phyloP scores from a whole-genome alignment of 2,113 vertebrate genomes.

The Beaufortia kweichowensis region DNA sequence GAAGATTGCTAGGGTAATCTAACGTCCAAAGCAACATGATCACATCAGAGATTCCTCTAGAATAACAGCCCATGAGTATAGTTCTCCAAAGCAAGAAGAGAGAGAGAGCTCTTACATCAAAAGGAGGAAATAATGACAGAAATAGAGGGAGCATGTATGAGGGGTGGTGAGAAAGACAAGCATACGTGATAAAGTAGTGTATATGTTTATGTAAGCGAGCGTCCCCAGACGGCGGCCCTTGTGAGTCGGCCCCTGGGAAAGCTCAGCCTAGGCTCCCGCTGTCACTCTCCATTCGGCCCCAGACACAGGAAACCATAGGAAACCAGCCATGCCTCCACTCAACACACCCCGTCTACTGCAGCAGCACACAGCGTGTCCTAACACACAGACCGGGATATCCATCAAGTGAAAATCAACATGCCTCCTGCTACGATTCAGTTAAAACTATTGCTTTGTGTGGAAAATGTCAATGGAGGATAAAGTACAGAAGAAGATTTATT shows the following conservation, averaged over 20 bases:
- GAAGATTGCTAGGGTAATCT: constrained; percentile 60
- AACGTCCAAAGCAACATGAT: constrained; percentile 67
- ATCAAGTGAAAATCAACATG: constrained; percentile 27
- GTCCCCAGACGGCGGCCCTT: constrained; percentile 64
- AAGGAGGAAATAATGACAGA: constrained; percentile 77
- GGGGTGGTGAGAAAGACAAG: constrained; percentile 49
- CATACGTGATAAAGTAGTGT: constrained; percentile 61
- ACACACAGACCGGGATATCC: constrained; percentile 1
- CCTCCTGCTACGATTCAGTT: constrained; percentile 25
- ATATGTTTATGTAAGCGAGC: constrained; percentile 72
- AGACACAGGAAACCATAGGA: constrained; percentile 49
- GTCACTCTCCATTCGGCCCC: constrained; percentile 59
- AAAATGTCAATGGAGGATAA: constrained; percentile 29
- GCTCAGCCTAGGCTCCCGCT: constrained; percentile 68
- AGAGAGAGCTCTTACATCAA: constrained; percentile 74
- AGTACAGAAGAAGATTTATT: constrained; percentile 26
- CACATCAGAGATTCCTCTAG: constrained; percentile 67
- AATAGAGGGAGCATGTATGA: constrained; percentile 69
- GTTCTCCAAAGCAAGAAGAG: constrained; percentile 65
- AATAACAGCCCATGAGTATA: constrained; percentile 55
- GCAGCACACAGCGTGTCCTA: constrained; percentile 13
- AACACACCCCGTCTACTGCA: constrained; percentile 14
- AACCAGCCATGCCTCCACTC: constrained; percentile 43
- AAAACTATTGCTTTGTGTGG: constrained; percentile 17
- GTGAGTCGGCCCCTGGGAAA: constrained; percentile 70